Evolutionary conservation across 64 coral and sea anemone genomes (phyloP).

Genomic region (Hydrozoanthus tunicans): DNA sequence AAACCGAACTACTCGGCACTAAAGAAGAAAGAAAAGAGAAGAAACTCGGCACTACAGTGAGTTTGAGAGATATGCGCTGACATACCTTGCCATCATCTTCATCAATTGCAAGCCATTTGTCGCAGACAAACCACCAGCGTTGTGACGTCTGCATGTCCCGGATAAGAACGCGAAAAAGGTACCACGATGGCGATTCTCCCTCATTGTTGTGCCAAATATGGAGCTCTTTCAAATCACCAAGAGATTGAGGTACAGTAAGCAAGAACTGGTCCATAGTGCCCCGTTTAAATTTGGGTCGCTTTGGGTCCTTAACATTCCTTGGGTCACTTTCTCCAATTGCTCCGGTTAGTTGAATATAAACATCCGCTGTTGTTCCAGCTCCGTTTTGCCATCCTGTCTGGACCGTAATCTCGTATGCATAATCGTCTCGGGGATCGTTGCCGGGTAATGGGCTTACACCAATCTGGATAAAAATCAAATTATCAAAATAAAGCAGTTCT

Average conservation of each 20-base stretch:
- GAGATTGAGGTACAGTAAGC: constrained; percentile 74
- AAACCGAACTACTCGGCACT: no score
- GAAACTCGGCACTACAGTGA: neutral
- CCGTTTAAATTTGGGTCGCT: constrained; percentile 66
- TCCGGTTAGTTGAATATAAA: constrained; percentile 77
- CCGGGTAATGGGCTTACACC: constrained; percentile 69
- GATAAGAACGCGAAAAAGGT: constrained; percentile 82
- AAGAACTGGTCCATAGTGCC: constrained; percentile 82
- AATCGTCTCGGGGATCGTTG: constrained; percentile 79
- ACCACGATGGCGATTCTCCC: constrained; percentile 78
- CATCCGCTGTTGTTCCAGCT: constrained; percentile 76
- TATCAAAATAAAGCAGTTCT: neutral
- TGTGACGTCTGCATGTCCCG: constrained; percentile 75
- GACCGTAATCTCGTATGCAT: constrained; percentile 83
- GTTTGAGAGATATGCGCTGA: neutral
- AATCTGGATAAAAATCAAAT: neutral
- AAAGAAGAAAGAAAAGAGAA: neutral
- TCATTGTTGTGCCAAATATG: constrained; percentile 88
- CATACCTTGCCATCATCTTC: constrained; percentile 80
- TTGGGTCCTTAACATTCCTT: constrained; percentile 66
- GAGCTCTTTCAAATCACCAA: constrained; percentile 71
- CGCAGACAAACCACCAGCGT: constrained; percentile 89
- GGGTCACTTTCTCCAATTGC: constrained; percentile 77
- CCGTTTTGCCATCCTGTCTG: constrained; percentile 79
- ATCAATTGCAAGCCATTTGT: constrained; percentile 88